phyloP scores from a whole-genome alignment of 1,140 invertebrate species.

The Drosophila rhopaloa region DNA sequence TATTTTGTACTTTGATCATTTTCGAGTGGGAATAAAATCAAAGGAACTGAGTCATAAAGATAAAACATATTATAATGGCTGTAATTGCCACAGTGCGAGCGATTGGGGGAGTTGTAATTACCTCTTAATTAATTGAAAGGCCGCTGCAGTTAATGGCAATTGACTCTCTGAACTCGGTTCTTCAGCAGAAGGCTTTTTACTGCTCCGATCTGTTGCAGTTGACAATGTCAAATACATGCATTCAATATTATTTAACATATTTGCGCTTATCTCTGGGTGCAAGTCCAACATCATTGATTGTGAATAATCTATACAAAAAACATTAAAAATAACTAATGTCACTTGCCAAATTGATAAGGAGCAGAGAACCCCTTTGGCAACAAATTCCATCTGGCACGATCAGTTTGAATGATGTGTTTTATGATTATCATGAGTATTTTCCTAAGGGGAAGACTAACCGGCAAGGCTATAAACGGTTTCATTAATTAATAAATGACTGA shows the following conservation, averaged over 20 bases:
- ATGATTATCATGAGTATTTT: slow-evolving; percentile 3
- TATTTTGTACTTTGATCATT: slow-evolving; percentile 9
- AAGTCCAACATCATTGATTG: slow-evolving; percentile 45
- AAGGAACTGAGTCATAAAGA: slow-evolving; percentile 39
- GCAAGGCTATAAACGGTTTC: neutral
- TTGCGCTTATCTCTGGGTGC: slow-evolving; percentile 39
- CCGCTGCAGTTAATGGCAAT: slow-evolving; percentile 35
- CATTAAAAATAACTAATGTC: slow-evolving; percentile 56
- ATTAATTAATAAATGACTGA: slow-evolving; percentile 19
- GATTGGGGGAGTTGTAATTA: slow-evolving; percentile 46
- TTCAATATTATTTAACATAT: slow-evolving; percentile 40
- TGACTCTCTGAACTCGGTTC: slow-evolving; percentile 44
- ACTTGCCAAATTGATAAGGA: slow-evolving; percentile 68
- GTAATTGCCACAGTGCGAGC: slow-evolving; percentile 28
- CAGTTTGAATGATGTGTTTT: slow-evolving; percentile 55
- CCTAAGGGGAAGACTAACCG: neutral
- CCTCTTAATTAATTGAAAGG: slow-evolving; percentile 45
- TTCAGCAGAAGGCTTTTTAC: neutral
- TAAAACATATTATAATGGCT: slow-evolving; percentile 27
- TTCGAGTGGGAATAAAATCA: slow-evolving; percentile 44
- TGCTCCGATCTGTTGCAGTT: slow-evolving; percentile 9
- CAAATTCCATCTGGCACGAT: slow-evolving; percentile 37
- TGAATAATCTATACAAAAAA: slow-evolving; percentile 40
- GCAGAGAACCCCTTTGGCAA: slow-evolving; percentile 19
- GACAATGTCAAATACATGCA: slow-evolving; percentile 41